phyloP scores from a whole-genome alignment of 2,113 vertebrate genomes.

The Lepidothrix coronata region DNA sequence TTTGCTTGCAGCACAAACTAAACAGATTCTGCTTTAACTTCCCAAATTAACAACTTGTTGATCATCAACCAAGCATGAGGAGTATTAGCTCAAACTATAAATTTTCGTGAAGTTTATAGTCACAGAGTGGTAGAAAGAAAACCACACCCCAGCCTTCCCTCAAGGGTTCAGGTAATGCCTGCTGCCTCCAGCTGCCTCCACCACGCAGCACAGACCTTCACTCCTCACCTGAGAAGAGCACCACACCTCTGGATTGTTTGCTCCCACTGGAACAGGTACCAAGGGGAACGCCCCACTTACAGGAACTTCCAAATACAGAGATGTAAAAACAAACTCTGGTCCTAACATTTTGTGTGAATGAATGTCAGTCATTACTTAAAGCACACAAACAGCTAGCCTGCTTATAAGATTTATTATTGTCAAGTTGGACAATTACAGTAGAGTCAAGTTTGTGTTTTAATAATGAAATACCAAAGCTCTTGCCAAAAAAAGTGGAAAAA shows the following conservation, averaged over 20 bases:
- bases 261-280: background rate
- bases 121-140: background rate
- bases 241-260: background rate
- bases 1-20: background rate
- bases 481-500: background rate
- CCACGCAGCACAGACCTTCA: background rate
- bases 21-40: background rate
- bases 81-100: background rate
- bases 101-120: background rate
- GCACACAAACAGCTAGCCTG: background rate
- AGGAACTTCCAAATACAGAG: background rate
- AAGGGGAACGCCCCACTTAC: background rate
- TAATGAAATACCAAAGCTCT: conserved; percentile 15
- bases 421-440: conserved; percentile 33
- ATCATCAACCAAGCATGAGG: background rate
- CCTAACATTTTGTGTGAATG: background rate
- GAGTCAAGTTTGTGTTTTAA: conserved; percentile 41
- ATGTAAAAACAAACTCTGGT: background rate
- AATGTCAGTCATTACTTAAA: background rate
- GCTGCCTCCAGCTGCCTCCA: background rate
- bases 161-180: background rate
- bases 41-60: background rate
- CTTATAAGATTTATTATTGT: conserved; percentile 41
- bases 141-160: background rate
- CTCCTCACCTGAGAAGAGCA: background rate